These are phyloP conservation scores for Hydrozoanthus gracilis DNA, from an alignment of 92 coral and sea anemone genomes.

Conservation along the genomic window DNA sequence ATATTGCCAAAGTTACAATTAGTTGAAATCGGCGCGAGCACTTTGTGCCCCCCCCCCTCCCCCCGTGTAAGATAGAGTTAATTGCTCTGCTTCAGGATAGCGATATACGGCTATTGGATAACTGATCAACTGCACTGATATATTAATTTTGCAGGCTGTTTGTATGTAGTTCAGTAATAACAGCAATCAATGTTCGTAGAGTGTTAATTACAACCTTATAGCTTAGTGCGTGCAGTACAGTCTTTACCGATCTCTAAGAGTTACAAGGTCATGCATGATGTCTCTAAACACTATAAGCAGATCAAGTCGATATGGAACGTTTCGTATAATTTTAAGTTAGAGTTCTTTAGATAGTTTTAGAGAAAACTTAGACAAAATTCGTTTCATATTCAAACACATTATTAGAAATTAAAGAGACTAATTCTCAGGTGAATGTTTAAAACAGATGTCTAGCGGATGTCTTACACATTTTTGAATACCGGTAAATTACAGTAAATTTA, in stretches of 20 bases:
- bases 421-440: conserved; percentile 12
- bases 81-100: too few species aligned
- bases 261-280: not conserved
- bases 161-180: not conserved
- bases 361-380: not conserved
- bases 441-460: conserved; percentile 1
- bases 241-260: not conserved
- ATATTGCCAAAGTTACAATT: too few species aligned
- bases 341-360: conserved; percentile 3
- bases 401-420: not conserved
- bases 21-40: too few species aligned
- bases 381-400: conserved; percentile 15
- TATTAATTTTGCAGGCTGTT: not conserved
- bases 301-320: not conserved
- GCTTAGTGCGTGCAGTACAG: not conserved
- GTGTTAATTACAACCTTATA: conserved; percentile 8
- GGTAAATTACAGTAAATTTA: too few species aligned
- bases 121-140: too few species aligned
- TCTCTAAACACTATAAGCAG: not conserved
- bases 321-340: not conserved
- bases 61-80: too few species aligned
- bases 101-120: too few species aligned
- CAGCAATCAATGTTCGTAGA: not conserved
- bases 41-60: too few species aligned
- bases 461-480: not conserved